These are phyloP conservation scores for Phytoseiulus persimilis DNA, from an alignment of 2,888 invertebrate genomes.

Conservation along the genomic window DNA sequence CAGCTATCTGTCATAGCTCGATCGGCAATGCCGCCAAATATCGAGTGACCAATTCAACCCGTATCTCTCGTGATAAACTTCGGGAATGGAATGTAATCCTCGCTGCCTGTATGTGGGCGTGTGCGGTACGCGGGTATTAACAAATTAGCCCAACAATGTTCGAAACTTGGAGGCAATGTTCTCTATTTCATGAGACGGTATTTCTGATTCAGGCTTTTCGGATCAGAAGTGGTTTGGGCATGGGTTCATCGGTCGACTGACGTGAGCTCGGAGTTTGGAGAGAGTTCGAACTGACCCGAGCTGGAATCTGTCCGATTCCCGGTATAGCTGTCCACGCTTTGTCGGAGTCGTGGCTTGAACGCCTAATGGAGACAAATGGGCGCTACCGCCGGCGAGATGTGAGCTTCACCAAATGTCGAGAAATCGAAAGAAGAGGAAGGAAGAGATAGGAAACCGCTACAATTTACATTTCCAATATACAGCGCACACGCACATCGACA, in stretches of 20 bases:
- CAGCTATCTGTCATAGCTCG: background rate
- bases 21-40: background rate
- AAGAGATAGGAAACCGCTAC: background rate
- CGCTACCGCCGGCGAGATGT: background rate
- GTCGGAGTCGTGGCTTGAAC: background rate
- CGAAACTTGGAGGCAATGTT: too few relatives aligned
- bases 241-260: too few relatives aligned
- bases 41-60: background rate
- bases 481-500: background rate
- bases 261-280: too few relatives aligned
- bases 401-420: background rate
- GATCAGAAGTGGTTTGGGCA: too few relatives aligned
- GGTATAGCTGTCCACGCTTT: background rate
- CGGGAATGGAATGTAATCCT: background rate
- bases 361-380: background rate
- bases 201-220: too few relatives aligned
- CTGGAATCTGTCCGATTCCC: background rate
- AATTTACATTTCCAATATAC: conserved; percentile 5
- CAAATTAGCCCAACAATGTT: too few relatives aligned
- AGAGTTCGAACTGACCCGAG: background rate
- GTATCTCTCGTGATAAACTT: background rate
- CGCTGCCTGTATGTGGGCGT: background rate
- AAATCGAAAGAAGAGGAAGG: background rate
- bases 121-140: background rate
- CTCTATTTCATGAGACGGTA: too few relatives aligned